Evolutionary conservation across 2,113 vertebrate genomes (phyloP), one percentile per base, ranked within the genome.

Genomic region (Microcebus murinus): DNA sequence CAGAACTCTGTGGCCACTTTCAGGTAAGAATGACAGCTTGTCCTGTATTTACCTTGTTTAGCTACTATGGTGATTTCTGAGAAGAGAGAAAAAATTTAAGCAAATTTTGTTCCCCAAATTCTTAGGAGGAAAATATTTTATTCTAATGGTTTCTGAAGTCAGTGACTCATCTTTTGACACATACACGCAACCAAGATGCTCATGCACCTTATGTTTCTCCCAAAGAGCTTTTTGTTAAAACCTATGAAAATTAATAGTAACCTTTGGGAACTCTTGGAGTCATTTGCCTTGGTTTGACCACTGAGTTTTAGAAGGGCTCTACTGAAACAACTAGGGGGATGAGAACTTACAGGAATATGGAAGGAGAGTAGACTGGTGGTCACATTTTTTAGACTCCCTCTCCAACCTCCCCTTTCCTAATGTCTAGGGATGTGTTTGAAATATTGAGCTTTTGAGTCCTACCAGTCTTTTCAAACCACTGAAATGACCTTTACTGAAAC

Each of bases 1-100:
- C 99, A 99, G 96, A 99, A 99, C 98, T 99, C 98, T 31, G 99
- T 99, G 96, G 99, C 98, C 80, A 99, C 99, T 59, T 99, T 99
- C 98, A 99, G 99, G 99, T 99, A 99, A 92, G 97, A 97, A 48
- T 1, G 20, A 1, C 20, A 18, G n/a, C 65, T 27, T 48, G 8
- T 61, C 45, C 39, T 92, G 0, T 34, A 27, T 68, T 71, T 73
- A 29, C 23, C 4, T 42, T 11, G 17, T 17, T 74, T 61, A 70
- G 63, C 55, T 80, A 2, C 68, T 76, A 0, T 55, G 23, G 8
- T 34, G 1, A 63, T 73, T 42, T 96, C 81, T 90, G 87, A 34
- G 21, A 50, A 42, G 8, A 27, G 7, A 73, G 20, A 23, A 59
- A 36, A n/a, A 36, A 8, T 20, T 20, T 70, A 39, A 84, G 63